A percentile compares a stretch with the other conserved stretches of the same genome.
phyloP scores from a whole-genome alignment of 2,797 vertebrate species.

The Meriones psammophilus region DNA sequence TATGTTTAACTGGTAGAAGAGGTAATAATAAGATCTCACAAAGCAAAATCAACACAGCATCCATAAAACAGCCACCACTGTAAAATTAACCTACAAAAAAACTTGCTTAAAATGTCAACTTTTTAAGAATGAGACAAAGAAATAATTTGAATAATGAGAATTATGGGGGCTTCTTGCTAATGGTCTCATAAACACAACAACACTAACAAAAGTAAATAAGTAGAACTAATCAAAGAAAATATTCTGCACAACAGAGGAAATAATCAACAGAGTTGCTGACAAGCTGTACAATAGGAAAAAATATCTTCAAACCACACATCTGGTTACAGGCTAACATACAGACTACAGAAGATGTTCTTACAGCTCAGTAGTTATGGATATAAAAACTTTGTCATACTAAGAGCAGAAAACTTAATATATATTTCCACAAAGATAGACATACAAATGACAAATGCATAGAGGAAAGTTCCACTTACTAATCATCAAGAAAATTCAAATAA shows the following conservation, averaged over 20 bases:
- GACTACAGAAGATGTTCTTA: neutral
- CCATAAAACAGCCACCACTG: neutral
- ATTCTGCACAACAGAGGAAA: neutral
- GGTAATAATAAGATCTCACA: neutral
- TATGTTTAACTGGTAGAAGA: slow-evolving; percentile 5
- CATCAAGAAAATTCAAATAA: neutral
- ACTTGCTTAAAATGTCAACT: neutral
- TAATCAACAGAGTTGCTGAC: neutral
- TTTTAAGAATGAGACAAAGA: neutral
- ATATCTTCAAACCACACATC: neutral
- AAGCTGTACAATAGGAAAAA: neutral
- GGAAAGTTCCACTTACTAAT: neutral
- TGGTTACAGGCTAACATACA: neutral
- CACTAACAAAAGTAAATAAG: neutral
- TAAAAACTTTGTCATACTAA: neutral
- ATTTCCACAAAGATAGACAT: neutral
- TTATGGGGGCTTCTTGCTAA: neutral
- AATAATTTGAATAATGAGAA: slow-evolving; percentile 10
- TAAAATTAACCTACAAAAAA: slow-evolving; percentile 30
- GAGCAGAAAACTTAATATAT: neutral
- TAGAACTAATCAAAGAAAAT: neutral
- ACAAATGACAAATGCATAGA: neutral
- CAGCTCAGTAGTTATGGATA: neutral
- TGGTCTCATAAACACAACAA: neutral
- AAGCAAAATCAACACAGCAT: neutral